Percentiles rank a stretch among this genome's conserved stretches.
These are phyloP conservation scores for Drosophila carrolli DNA, from an alignment of 1,140 invertebrate species.

Conservation along the genomic window DNA sequence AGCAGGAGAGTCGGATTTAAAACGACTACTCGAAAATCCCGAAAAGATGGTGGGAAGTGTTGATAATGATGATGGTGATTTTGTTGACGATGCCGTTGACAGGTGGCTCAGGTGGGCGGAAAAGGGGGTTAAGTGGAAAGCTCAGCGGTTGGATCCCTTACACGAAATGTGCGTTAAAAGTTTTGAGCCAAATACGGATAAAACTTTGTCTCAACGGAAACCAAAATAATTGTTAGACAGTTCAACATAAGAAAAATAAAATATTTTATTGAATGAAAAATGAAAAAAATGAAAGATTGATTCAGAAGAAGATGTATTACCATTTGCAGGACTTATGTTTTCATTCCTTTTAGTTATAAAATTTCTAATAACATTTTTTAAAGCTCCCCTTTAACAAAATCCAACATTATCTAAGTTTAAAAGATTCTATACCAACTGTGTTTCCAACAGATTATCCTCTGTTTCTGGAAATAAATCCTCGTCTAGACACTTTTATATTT, in stretches of 20 bases:
- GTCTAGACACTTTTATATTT: slow-evolving; percentile 36
- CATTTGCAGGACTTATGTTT: no score
- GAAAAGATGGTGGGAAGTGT: slow-evolving; percentile 4
- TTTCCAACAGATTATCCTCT: neutral
- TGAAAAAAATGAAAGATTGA: no score
- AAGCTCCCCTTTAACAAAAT: no score
- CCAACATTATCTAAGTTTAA: neutral
- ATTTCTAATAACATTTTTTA: no score
- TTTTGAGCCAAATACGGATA: neutral
- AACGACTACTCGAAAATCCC: slow-evolving; percentile 20
- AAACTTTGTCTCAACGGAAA: slow-evolving; percentile 14
- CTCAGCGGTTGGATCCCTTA: neutral
- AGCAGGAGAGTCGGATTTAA: slow-evolving; percentile 61
- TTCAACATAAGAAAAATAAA: neutral
- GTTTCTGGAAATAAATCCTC: slow-evolving; percentile 12
- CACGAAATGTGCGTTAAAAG: slow-evolving; percentile 29
- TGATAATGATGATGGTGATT: slow-evolving; percentile 21
- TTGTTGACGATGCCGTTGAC: slow-evolving; percentile 41
- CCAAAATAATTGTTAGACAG: neutral
- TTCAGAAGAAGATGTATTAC: no score
- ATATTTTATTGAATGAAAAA: no score
- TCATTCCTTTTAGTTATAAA: no score
- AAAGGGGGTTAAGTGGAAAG: neutral
- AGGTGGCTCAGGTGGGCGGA: slow-evolving; percentile 30
- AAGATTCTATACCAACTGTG: neutral